Evolutionary conservation across 2,888 invertebrate genomes (phyloP), one percentile per base, ranked within the genome.

Genomic region (Apoda limacodes): DNA sequence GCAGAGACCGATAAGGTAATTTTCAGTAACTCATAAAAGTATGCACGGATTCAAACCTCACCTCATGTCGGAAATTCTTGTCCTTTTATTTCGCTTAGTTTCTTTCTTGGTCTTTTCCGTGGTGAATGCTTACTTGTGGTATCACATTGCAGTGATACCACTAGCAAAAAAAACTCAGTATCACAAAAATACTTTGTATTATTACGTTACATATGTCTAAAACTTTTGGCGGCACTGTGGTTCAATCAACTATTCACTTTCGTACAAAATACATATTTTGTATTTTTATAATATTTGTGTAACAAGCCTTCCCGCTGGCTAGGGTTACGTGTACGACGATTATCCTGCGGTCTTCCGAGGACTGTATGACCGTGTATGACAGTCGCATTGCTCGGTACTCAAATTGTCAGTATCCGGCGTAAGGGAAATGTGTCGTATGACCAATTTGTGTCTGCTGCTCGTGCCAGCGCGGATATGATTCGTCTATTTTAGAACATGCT

Each of bases 391-490:
- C 55, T 52, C 60, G 54, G 56, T 51, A 51, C 48, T 58, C 65
- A 69, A 81, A 82, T 82, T 82, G 80, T 69, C 63, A 54, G 58
- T 71, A 80, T 82, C 81, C 81, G 81, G 81, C 60, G 45, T 57
- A 62, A 70, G 69, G 78, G 80, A 80, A 78, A 80, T 72, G 71
- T 69, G 75, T 67, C 66, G 67, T 81, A 63, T 74, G 72, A 51
- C 76, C 84, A 60, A 84, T 83, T 54, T 78, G 71, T 68, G 63
- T 57, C 48, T 68, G 66, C 66, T 55, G 62, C 64, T 65, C 61
- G 62, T 72, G 71, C 68, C 72, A 70, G 66, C 67, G 65, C 62
- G 57, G 49, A 48, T 59, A 43, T 50, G 45, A 56, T 49, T 7
- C 6, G 25, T 46, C 46, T 31, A 29, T 10, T 36, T 23, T 34